Evolutionary conservation across 2,113 vertebrate species (phyloP), one percentile per base, ranked within the genome.

Genomic region (Emydocephalus ijimae): DNA sequence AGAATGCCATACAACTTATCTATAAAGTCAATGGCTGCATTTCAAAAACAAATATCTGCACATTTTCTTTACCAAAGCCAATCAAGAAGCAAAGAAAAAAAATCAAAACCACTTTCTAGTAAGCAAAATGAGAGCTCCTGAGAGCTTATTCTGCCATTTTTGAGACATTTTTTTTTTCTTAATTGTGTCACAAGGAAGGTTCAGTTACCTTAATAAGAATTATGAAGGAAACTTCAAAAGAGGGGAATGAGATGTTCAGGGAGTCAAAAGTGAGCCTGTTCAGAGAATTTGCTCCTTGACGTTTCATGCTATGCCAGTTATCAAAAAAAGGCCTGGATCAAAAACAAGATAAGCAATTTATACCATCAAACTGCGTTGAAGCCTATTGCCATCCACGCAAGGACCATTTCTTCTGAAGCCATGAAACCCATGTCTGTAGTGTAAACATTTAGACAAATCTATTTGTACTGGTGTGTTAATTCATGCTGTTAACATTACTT

Each of bases 271-370:
- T 87, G 61, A 94, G 26, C 1, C 57, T 93, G 87, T 92, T 11
- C 52, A 69, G 12, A 90, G 93, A 92, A 3, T 9, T 88, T 50
- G 39, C 94, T 94, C 45, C 94, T 91, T 90, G 45, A 86, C 7
- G 91, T 59, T 23, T 39, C 7, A 45, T 91, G 48, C 21, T 0
- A 0, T 92, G 20, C 87, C 52, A 94, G 6, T 48, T 95, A 43
- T 56, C 56, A 91, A 89, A 93, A 23, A 24, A 91, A 21, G 18
- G 54, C 48, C 57, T 54, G 54, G 34, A 87, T 90, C 29, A 20
- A 23, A 23, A 23, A 91, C 20, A 3, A 89, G 85, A 1, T 59
- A 87, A 39, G 12, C 1, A 1, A 10, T 93, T 81, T 90, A 93
- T 90, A 93, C 50, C 0, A 89, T 64, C 43, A 64, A 91, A 94